Evolutionary conservation across 2,888 invertebrate species (phyloP), one percentile per base, ranked within the genome.

Genomic region (Aricia artaxerxes): DNA sequence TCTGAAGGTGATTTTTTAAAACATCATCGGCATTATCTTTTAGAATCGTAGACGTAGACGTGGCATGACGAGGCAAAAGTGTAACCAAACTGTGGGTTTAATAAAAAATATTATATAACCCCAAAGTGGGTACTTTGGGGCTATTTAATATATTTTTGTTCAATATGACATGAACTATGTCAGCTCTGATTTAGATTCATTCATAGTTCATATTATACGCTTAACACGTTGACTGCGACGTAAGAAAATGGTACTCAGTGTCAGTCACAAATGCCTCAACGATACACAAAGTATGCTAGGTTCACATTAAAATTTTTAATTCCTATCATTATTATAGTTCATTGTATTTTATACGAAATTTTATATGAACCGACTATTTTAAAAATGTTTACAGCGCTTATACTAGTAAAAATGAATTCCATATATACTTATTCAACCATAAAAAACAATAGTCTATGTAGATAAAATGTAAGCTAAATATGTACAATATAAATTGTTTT

Each of bases 401-500:
- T 1, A 57, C 53, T 73, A 44, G 40, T 73, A 16, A 73, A 73
- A 38, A 44, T 24, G 24, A 24, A 24, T 73, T 40, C 44, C 11
- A 77, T 53, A 53, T 13, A 4, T n/a, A n/a, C 60, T 61, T n/a
- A 35, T 44, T 53, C 16, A 16, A 53, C 35, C 31, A 76, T 57
- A 53, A 76, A 69, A 69, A 64, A 60, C 38, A 61, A 61, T 77
- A 77, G 57, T 60, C 38, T 49, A 57, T 57, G 57, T 57, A 16
- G 44, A n/a, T 44, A 13, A 31, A 7, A 77, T 44, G 69, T 78
- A 64, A 78, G 64, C 35, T 78, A 69, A 24, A 69, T 69, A 69
- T 78, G 44, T 78, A 78, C 64, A 78, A 35, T 78, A 69, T 24
- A 31, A 61, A 79, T 79, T 79, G 75, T 61, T 49, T 79, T 75